Base-by-base conservation (phyloP, 1,140 invertebrate species). In the Dinothrombium tinctorium region DNA sequence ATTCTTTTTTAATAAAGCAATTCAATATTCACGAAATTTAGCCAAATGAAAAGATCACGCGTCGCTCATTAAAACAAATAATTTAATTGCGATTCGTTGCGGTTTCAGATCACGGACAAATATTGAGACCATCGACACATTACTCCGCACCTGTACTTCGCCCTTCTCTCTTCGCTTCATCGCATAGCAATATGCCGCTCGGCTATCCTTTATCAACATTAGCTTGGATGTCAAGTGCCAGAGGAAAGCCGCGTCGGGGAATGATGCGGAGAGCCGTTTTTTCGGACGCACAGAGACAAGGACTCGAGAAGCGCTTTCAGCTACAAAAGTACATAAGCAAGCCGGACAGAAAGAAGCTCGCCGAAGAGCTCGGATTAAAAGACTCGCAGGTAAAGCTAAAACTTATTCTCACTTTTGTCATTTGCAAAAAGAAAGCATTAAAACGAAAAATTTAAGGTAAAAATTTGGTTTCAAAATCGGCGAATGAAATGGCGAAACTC, bases 251-350 rank as follows among this genome's bases (percentile, higher is more conserved):
- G 2, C 66, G 86, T 3, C 63, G 86, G 8, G 86, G 86, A 0
- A 92, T 94, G 83, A 82, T 94, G 74, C 61, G 86, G 22, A 64
- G 89, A 45, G 87, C 87, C 1, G 89, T 95, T 0, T 79, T 81
- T 61, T 89, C 79, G 36, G 84, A 90, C 54, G 69, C 84, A 0
- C 89, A 95, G 54, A 62, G 87, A 37, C 83, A 89, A 49, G 87
- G 87, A 0, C 62, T 95, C 37, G 89, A 95, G 60, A 78, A 86
- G 49, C 61, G 84, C 50, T 95, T 94, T 60, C 82, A 87, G 57
- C 69, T 87, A n/a, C 87, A 95, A 60, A 92, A 94, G 59, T 95
- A 95, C 59, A 94, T 95, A 53, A 89, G 81, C 43, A 95, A 95
- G 58, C 86, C 86, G 1, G 87, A 95, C 59, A 69, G 89, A 53